Evolutionary conservation across 2,797 vertebrate genomes (phyloP), one percentile per base, ranked within the genome.

Genomic region (Octomys mimax): DNA sequence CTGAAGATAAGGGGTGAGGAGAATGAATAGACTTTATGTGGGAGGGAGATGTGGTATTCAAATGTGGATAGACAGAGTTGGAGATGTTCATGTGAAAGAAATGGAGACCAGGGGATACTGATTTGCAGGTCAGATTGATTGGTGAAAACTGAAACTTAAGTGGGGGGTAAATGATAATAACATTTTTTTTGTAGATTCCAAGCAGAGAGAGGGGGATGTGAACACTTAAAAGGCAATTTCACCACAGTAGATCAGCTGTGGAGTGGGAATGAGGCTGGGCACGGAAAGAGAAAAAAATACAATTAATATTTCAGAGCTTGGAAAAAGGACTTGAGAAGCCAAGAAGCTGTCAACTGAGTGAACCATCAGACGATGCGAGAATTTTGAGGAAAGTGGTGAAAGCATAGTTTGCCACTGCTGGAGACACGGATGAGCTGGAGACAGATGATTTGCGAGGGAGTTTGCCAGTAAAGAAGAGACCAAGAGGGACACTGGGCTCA

Each of bases 321-420:
- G 36, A 57, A 36, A 61, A 91, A 87, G 9, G 26, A 87, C 49
- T 89, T 95, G 79, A 93, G 62, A 95, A 94, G 78, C 89, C 95
- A 92, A 94, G 82, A 78, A 93, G 14, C 84, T 96, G 78, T 93
- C 91, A 94, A 87, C 77, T 78, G 78, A 95, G 83, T 61, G 80
- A 97, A 68, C 70, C 22, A 85, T 31, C 66, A 96, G 94, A 91
- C 66, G 95, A 95, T 36, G 92, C 92, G 91, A 95, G 71, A 96
- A 92, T 36, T 73, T 91, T 77, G 79, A 93, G 87, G 54, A 88
- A 94, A 89, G 39, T 11, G 66, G 28, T 80, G 28, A 89, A 92
- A 95, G 42, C 5, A 59, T 33, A 12, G 61, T 92, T 89, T 83
- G 8, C 64, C 39, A 49, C 81, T 95, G 52, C 92, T 73, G 73